These are phyloP conservation scores for Brachycybe producta DNA, from an alignment of 2,888 invertebrate species.

Conservation along the genomic window DNA sequence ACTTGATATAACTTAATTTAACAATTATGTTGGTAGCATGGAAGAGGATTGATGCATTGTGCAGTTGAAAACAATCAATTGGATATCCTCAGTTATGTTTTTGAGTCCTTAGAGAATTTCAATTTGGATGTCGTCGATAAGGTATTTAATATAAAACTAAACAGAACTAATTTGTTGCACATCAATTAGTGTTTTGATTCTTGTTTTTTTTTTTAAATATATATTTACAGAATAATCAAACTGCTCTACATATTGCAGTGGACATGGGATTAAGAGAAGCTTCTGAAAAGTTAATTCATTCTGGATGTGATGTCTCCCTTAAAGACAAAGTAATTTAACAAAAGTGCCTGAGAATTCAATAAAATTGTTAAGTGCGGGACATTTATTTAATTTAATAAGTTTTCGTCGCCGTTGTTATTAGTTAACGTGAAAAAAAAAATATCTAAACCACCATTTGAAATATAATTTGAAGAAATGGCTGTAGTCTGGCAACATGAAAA, in stretches of 20 bases:
- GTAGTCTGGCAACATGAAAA: too few relatives aligned
- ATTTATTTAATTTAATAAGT: too few relatives aligned
- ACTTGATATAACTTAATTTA: slow-evolving; percentile 8
- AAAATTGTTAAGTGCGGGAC: slow-evolving; percentile 8
- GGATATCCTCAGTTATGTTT: slow-evolving; percentile 49
- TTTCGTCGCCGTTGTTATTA: background rate
- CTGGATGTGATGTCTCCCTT: slow-evolving; percentile 51
- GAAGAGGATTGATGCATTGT: slow-evolving; percentile 53
- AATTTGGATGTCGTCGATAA: slow-evolving; percentile 48
- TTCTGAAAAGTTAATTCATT: slow-evolving; percentile 50
- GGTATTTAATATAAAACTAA: slow-evolving; percentile 28
- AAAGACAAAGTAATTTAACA: slow-evolving; percentile 51
- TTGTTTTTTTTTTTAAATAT: background rate
- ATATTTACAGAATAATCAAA: slow-evolving; percentile 43
- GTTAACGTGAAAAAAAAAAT: background rate
- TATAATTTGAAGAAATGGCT: too few relatives aligned
- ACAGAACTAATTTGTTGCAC: background rate
- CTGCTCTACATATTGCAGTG: slow-evolving; percentile 62
- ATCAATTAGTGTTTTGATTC: background rate
- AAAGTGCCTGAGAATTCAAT: too few relatives aligned
- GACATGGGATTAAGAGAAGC: slow-evolving; percentile 54
- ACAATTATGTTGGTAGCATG: slow-evolving; percentile 25
- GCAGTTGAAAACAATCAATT: slow-evolving; percentile 55
- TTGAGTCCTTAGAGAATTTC: slow-evolving; percentile 48
- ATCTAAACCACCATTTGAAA: too few relatives aligned